Percentiles rank a stretch among this genome's conserved stretches.
Evolutionary conservation across 2,888 invertebrate species (phyloP).

Genomic region (Ephialtes manifestator): DNA sequence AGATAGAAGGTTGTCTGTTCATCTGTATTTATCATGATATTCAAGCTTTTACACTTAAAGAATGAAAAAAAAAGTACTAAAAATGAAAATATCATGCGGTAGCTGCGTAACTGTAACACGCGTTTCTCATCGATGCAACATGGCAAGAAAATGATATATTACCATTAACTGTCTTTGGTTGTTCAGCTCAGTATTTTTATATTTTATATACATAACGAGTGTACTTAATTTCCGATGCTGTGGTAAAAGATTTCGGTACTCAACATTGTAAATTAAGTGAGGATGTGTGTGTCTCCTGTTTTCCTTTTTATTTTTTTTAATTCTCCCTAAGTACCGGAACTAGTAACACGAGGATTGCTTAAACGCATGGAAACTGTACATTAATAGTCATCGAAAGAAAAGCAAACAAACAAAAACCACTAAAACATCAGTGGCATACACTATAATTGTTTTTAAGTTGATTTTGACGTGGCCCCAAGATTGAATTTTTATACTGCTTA

Average conservation of each 20-base stretch:
- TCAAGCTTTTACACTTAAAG: slow-evolving; percentile 84
- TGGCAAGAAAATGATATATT: slow-evolving; percentile 63
- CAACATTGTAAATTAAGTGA: slow-evolving; percentile 73
- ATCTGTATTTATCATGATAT: slow-evolving; percentile 84
- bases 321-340: slow-evolving; percentile 46
- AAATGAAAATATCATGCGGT: slow-evolving; percentile 63
- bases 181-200: slow-evolving; percentile 85
- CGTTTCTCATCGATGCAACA: slow-evolving; percentile 67
- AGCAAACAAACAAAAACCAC: background rate
- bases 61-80: slow-evolving; percentile 56
- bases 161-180: slow-evolving; percentile 73
- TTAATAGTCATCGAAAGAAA: slow-evolving; percentile 69
- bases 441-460: slow-evolving; percentile 68
- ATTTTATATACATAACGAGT: slow-evolving; percentile 80
- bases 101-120: slow-evolving; percentile 66
- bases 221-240: slow-evolving; percentile 83
- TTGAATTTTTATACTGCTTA: slow-evolving; percentile 84
- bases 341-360: slow-evolving; percentile 70
- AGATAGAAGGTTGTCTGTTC: slow-evolving; percentile 82
- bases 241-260: slow-evolving; percentile 80
- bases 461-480: slow-evolving; percentile 63
- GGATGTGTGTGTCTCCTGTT: slow-evolving; percentile 44
- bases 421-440: slow-evolving; percentile 38
- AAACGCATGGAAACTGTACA: slow-evolving; percentile 75
- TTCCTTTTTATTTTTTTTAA: slow-evolving; percentile 52